phyloP scores from a whole-genome alignment of 2,797 vertebrate species.

The Scomberomorus guttatus region DNA sequence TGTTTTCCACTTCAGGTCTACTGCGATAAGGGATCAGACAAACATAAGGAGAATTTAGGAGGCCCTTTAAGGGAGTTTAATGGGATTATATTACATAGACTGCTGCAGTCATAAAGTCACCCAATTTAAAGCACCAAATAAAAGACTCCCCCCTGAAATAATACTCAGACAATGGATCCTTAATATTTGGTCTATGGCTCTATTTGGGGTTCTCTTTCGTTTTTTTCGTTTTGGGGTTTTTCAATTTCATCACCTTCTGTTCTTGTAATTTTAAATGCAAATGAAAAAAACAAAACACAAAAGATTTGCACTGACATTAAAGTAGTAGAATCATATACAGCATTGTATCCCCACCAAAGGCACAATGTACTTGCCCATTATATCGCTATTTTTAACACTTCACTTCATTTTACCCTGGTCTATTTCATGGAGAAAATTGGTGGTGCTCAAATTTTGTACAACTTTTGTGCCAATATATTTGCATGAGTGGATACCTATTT shows the following conservation, averaged over 20 bases:
- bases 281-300: not conserved
- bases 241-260: slow-evolving; percentile 13
- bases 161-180: slow-evolving; percentile 64
- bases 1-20: slow-evolving; percentile 45
- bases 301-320: not conserved
- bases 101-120: slow-evolving; percentile 69
- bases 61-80: slow-evolving; percentile 63
- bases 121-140: slow-evolving; percentile 72
- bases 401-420: not conserved
- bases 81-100: slow-evolving; percentile 71
- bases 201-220: slow-evolving; percentile 12
- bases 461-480: not conserved
- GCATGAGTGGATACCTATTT: not conserved
- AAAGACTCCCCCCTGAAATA: slow-evolving; percentile 67
- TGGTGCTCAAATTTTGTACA: not conserved
- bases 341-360: not conserved
- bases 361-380: not conserved
- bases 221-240: slow-evolving; percentile 17
- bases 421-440: not conserved
- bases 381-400: not conserved
- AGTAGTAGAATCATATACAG: not conserved
- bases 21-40: slow-evolving; percentile 45
- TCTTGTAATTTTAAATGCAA: slow-evolving; percentile 1
- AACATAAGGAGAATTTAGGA: slow-evolving; percentile 69
- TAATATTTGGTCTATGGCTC: slow-evolving; percentile 33